Evolutionary conservation across 2,113 vertebrate genomes (phyloP), one percentile per base, ranked within the genome.

Genomic region (Acrocephalus arundinaceus): DNA sequence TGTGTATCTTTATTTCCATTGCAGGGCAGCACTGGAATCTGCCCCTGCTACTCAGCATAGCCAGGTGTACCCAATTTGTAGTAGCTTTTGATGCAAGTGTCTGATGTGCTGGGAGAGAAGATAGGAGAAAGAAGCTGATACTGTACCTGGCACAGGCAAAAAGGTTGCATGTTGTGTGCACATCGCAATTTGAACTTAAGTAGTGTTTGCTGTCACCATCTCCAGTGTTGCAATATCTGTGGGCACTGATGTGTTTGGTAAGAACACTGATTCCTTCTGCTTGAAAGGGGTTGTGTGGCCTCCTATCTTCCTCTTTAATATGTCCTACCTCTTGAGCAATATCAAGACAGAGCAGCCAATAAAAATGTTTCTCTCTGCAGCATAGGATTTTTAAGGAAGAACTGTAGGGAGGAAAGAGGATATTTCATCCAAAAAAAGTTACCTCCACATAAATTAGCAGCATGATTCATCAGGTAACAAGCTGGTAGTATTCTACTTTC

Each of bases 31-130:
- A 25, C 23, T 81, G 75, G 65, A 68, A 63, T 43, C 22, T 65
- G 45, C 24, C 16, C 6, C 9, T 54, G 63, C 28, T 54, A 3
- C 0, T 1, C 19, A 20, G 18, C 10, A 5, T 7, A 72, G 48
- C 11, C 30, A 35, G 45, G 11, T 30, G 25, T 24, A 28, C 30
- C 13, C 25, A 61, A 1, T 73, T 11, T 70, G 49, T 46, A 24
- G 23, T 10, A 46, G 23, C 33, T 68, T 12, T 18, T 33, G 46
- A 1, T 43, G 33, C 13, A 23, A 67, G 24, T 1, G 1, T 45
- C 27, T 52, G 1, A 46, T 74, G 21, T 45, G 43, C 46, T 11
- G 1, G 0, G 1, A 58, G 48, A 18, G 49, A 30, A 58, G 10
- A 28, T 4, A 66, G 31, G 33, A 71, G 61, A 71, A 58, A 46